Evolutionary conservation across 2,113 vertebrate species (phyloP).

Genomic region (Nannobrachium achirus): DNA sequence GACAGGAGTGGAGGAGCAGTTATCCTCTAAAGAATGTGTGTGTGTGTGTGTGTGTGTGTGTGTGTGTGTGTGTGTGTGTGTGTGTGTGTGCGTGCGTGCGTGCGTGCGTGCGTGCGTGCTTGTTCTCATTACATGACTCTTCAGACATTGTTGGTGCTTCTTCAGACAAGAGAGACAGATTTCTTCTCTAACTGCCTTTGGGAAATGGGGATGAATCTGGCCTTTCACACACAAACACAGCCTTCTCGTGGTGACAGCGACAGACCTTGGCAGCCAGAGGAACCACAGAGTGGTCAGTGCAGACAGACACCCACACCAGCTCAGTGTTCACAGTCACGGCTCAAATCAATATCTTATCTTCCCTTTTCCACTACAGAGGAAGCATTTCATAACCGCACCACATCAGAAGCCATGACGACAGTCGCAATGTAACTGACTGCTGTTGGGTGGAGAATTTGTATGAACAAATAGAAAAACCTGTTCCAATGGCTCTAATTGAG

Average conservation of each 20-base stretch:
- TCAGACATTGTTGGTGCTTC: neutral
- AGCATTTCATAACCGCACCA: neutral
- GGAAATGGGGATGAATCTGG: conserved; percentile 10
- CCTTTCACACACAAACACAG: neutral
- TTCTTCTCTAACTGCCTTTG: conserved; percentile 17
- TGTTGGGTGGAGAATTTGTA: neutral
- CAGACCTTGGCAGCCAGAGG: conserved; percentile 3
- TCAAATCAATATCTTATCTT: neutral
- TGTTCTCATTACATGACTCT: conserved; percentile 11
- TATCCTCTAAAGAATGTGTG: neutral
- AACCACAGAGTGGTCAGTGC: conserved; percentile 5
- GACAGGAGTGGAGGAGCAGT: conserved; percentile 12
- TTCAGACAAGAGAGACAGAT: conserved; percentile 14
- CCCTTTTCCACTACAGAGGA: neutral
- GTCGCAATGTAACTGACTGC: too few relatives aligned
- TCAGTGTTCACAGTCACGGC: neutral
- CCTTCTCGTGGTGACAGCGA: neutral
- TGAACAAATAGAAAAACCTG: neutral
- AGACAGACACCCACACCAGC: too few relatives aligned
- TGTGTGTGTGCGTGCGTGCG: neutral
- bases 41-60: conserved; percentile 1
- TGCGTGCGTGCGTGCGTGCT: neutral
- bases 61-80: neutral
- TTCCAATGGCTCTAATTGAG: neutral
- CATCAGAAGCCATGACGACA: too few relatives aligned